phyloP scores from a whole-genome alignment of 1,140 invertebrate species.

The Hydropsyche tenuis region DNA sequence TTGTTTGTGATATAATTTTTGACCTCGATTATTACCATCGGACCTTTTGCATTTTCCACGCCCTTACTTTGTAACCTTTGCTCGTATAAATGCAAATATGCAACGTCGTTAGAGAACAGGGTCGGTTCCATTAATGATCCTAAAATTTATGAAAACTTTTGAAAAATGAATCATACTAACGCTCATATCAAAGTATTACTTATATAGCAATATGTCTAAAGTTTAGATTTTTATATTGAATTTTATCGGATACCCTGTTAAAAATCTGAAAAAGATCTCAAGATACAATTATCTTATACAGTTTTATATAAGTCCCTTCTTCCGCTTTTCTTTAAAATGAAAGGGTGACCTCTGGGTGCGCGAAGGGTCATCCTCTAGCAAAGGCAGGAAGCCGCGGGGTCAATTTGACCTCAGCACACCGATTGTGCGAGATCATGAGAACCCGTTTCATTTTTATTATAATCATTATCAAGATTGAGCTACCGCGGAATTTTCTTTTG shows the following conservation, averaged over 20 bases:
- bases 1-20: constrained; percentile 21
- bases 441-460: too few relatives aligned
- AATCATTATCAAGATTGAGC: too few relatives aligned
- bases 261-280: too few relatives aligned
- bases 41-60: constrained; percentile 16
- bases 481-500: not conserved
- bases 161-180: too few relatives aligned
- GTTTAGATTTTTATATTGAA: too few relatives aligned
- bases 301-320: not conserved
- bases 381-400: constrained; percentile 30
- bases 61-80: constrained; percentile 6
- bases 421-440: constrained; percentile 22
- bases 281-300: not conserved
- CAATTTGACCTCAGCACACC: constrained; percentile 18
- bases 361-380: constrained; percentile 5
- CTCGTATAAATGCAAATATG: not conserved
- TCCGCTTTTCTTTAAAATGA: constrained; percentile 27
- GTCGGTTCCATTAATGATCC: too few relatives aligned
- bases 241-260: too few relatives aligned
- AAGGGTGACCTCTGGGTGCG: constrained; percentile 27
- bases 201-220: too few relatives aligned
- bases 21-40: not conserved
- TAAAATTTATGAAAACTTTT: too few relatives aligned
- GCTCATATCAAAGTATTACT: too few relatives aligned
- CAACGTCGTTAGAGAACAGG: too few relatives aligned